Base-by-base conservation (phyloP, 2,113 vertebrate species). In the Syngnathus typhle region DNA sequence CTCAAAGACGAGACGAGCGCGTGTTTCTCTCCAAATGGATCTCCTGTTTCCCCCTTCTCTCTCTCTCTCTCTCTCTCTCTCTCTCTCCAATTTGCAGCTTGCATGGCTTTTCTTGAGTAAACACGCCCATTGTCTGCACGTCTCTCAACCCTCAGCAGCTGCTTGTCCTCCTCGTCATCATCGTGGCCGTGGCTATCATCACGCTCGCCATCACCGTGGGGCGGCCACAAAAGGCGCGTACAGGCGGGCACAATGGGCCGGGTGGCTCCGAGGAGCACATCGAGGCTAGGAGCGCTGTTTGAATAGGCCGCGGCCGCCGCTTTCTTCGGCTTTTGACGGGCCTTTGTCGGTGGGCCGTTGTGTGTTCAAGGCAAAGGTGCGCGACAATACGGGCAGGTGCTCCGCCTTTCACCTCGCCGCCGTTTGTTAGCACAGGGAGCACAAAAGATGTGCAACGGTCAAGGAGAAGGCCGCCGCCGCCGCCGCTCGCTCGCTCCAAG, bases 311-410 rank as follows among this genome's bases (percentile, higher is more conserved):
- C 80, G 73, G 82, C 71, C 79, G 76, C 78, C 76, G 80, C 65
- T 84, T 87, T 87, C 85, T 85, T 87, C 88, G 85, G 88, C 88
- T 88, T 88, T 88, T 58, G 6, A 44, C 88, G 86, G 83, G 86
- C 85, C 86, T 83, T 88, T 88, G 85, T 84, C 74, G 88, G 85
- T 84, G 73, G 88, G 41, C 21, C 7, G 84, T 87, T 89, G 88
- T 89, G 84, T 89, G 83, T 80, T 87, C 80, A 88, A 76, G 81
- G 80, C 77, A 88, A 87, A 87, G 84, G 83, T 85, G 87, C 87
- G 87, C 39, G 70, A 88, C 81, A 87, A 85, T 82, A 70, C 76
- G 64, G 86, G 76, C 88, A 89, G 88, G 88, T 89, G 88, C 81
- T 87, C 75, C 67, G 0, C 71, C 64, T 71, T 87, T 87, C 85